phyloP scores from a whole-genome alignment of 2,113 vertebrate species.

The Nymphicus hollandicus region DNA sequence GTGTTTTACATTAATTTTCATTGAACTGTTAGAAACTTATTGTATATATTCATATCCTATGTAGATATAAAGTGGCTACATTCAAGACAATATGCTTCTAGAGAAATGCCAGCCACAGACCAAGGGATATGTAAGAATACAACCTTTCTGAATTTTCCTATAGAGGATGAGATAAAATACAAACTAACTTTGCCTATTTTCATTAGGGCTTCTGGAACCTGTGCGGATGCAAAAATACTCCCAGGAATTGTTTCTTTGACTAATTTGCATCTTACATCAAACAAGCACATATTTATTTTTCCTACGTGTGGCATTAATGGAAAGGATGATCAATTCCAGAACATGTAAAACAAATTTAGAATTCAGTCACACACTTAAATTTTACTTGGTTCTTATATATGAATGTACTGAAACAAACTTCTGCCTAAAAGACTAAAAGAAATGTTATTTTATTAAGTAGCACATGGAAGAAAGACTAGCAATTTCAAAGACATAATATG shows the following conservation, averaged over 20 bases:
- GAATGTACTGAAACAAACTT: conserved; percentile 20
- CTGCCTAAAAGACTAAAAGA: conserved; percentile 3
- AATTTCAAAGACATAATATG: conserved; percentile 42
- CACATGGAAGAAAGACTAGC: conserved; percentile 12
- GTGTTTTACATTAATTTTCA: background rate
- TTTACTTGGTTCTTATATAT: background rate
- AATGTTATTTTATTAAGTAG: background rate
- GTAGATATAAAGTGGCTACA: background rate
- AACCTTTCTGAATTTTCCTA: background rate
- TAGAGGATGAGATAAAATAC: background rate
- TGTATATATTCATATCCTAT: background rate
- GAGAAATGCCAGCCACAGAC: background rate
- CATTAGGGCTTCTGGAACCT: background rate
- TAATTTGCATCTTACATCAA: background rate
- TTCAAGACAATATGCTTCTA: background rate
- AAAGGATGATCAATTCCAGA: background rate
- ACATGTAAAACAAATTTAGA: background rate
- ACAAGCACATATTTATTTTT: background rate
- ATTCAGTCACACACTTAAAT: background rate
- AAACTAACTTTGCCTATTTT: background rate
- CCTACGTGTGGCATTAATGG: background rate
- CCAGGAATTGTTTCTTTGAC: background rate
- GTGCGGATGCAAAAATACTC: background rate
- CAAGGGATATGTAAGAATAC: background rate
- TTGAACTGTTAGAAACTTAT: background rate